phyloP scores from a whole-genome alignment of 2,113 vertebrate genomes.

The Cynocephalus volans region DNA sequence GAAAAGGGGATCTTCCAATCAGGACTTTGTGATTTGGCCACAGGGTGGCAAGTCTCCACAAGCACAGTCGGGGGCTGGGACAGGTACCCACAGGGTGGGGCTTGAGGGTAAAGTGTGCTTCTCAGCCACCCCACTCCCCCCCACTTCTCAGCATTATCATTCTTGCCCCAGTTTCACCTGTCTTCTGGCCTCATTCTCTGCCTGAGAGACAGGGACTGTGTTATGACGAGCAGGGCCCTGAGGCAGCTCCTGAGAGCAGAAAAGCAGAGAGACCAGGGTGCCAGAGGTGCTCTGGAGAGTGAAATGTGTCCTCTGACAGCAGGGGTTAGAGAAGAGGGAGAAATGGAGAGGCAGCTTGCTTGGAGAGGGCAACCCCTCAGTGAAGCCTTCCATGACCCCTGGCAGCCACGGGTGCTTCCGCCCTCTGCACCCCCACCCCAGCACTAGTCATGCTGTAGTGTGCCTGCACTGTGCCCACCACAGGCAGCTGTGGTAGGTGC shows the following conservation, averaged over 20 bases:
- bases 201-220: neutral
- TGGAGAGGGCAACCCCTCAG: neutral
- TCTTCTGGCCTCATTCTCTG: neutral
- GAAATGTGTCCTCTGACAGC: neutral
- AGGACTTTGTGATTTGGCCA: slow-evolving; percentile 64
- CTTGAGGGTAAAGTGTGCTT: neutral
- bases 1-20: slow-evolving; percentile 65
- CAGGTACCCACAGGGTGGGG: neutral
- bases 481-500: neutral
- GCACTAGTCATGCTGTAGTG: too few relatives aligned
- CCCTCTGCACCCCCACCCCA: neutral
- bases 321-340: neutral
- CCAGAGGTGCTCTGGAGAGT: neutral
- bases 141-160: neutral
- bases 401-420: neutral
- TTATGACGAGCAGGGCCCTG: neutral
- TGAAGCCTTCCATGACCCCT: neutral
- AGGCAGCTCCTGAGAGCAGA: neutral
- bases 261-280: neutral
- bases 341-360: neutral
- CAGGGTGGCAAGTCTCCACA: neutral
- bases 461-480: too few relatives aligned
- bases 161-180: neutral
- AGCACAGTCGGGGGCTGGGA: slow-evolving; percentile 2
- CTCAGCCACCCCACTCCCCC: too few relatives aligned